These are phyloP conservation scores for Papilio polyxenes DNA, from an alignment of 1,140 invertebrate genomes.

Conservation along the genomic window DNA sequence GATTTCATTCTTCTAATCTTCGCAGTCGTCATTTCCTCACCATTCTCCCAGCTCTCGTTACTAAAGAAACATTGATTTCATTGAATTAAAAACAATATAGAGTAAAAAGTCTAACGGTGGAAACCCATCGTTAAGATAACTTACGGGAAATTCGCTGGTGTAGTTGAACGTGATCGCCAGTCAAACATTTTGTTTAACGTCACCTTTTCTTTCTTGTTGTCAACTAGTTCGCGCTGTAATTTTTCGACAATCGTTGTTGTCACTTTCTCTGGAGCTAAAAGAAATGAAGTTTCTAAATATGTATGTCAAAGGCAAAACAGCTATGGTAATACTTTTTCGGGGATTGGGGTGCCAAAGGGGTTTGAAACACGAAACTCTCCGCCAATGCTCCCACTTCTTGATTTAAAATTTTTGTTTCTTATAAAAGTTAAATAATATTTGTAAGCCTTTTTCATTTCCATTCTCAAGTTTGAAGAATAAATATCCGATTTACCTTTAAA, in stretches of 20 bases:
- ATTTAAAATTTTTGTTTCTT: not conserved
- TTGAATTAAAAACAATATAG: not conserved
- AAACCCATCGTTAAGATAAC: not conserved
- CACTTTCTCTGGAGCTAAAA: slow-evolving; percentile 32
- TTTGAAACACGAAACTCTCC: too few relatives aligned
- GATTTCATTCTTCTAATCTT: slow-evolving; percentile 23
- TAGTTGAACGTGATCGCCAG: slow-evolving; percentile 20
- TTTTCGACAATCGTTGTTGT: slow-evolving; percentile 23
- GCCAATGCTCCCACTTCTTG: not conserved
- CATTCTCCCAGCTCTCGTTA: slow-evolving; percentile 25
- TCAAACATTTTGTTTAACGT: slow-evolving; percentile 37
- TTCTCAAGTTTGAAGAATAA: not conserved
- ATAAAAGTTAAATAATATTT: too few relatives aligned
- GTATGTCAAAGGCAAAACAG: not conserved
- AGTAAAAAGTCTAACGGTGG: not conserved
- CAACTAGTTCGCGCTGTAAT: slow-evolving; percentile 18
- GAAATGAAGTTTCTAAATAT: not conserved
- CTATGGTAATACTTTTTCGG: too few relatives aligned
- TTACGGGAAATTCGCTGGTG: not conserved
- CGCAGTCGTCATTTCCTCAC: slow-evolving; percentile 10
- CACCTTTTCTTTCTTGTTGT: slow-evolving; percentile 16
- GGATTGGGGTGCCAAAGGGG: too few relatives aligned
- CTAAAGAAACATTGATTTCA: not conserved
- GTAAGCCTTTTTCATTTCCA: not conserved
- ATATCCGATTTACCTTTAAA: slow-evolving; percentile 26